Evolutionary conservation across 2,888 invertebrate species (phyloP), one percentile per base, ranked within the genome.

Genomic region (Aphidius colemani): DNA sequence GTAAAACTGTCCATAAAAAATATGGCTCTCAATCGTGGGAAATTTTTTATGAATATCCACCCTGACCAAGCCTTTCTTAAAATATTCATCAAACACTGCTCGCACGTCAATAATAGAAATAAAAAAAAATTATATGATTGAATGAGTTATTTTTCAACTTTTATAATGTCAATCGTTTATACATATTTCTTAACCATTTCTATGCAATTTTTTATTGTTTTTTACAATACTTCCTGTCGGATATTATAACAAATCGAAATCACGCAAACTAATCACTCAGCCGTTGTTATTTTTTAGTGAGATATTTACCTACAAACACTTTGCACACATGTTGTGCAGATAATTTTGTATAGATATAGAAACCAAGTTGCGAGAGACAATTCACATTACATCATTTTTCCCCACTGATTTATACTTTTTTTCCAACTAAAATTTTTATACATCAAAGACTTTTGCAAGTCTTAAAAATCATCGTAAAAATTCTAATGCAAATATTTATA

Each of bases 11-110:
- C 58, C 59, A 10, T 3, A 51, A n/a, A 53, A n/a, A 53, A 66
- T 66, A 65, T 11, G 67, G 62, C 66, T 61, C 66, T 63, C 67
- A 67, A 67, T 65, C 69, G 69, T 67, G 67, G 63, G 69, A 69
- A 69, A 53, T 30, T 30, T 30, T 30, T 30, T 30, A 30, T 30
- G 43, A 53, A 53, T 41, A 10, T 41, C 43, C 53, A 40, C 40
- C 53, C 53, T 41, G 41, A 11, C 53, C 53, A 41, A 11, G 41
- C 53, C 53, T 9, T 46, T 9, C 40, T 41, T 53, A 8, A 41
- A 10, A 41, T 53, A 53, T 53, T 53, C 53, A 41, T 53, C 41
- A n/a, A n/a, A 10, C 40, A 13, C 41, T 11, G 2, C 41, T 7
- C 41, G 41, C 2, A 53, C 39, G 9, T 46, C 8, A 1, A 48